These are phyloP conservation scores for Archips xylosteana DNA, from an alignment of 2,888 invertebrate genomes.

Conservation along the genomic window DNA sequence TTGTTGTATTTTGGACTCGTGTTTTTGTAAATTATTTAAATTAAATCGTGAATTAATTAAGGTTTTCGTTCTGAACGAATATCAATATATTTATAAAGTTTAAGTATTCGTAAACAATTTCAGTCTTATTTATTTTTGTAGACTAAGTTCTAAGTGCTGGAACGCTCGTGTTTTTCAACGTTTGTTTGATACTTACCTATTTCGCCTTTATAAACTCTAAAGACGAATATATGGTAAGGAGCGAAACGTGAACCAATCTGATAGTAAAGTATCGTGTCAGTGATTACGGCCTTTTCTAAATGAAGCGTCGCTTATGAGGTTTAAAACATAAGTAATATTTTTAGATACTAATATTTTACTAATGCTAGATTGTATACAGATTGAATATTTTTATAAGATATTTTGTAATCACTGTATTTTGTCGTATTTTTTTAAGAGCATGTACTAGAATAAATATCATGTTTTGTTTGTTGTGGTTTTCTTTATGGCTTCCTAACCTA, in stretches of 20 bases:
- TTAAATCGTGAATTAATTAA: conserved; percentile 35
- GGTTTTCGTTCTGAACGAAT: conserved; percentile 40
- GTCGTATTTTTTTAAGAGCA: conserved; percentile 68
- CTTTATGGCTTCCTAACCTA: conserved; percentile 72
- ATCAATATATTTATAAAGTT: conserved; percentile 39
- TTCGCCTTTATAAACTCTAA: conserved; percentile 58
- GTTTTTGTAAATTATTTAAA: conserved; percentile 35
- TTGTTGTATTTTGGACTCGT: conserved; percentile 43
- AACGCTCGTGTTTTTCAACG: conserved; percentile 40
- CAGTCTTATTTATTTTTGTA: conserved; percentile 38
- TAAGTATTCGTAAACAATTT: conserved; percentile 13
- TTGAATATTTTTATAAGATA: conserved; percentile 50
- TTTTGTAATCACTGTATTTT: conserved; percentile 62
- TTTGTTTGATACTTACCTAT: conserved; percentile 55
- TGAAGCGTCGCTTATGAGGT: conserved; percentile 38
- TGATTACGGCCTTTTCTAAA: conserved; percentile 28
- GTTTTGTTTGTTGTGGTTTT: conserved; percentile 84
- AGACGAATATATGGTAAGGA: conserved; percentile 57
- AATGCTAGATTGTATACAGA: conserved; percentile 58
- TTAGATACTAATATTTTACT: conserved; percentile 52
- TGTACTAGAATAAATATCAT: conserved; percentile 80
- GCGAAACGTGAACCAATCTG: conserved; percentile 29
- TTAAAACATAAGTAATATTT: conserved; percentile 41
- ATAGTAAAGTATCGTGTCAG: conserved; percentile 45
- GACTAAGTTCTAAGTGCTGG: conserved; percentile 42